Conservation (phyloP, 2,113 vertebrate species). For the Diadophis punctatus region DNA sequence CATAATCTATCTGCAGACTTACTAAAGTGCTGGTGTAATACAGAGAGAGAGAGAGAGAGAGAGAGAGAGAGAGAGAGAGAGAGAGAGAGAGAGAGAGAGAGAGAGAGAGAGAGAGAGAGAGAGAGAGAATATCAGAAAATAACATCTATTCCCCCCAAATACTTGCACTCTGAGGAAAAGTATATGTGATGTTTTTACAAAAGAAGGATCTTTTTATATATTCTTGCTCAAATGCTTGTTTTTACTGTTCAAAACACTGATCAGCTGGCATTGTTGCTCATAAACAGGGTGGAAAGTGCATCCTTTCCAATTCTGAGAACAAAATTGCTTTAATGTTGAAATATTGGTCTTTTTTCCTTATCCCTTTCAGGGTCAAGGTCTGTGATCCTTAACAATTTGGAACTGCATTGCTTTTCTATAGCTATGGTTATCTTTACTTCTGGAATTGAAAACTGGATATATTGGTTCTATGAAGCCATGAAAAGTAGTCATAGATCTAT, state of each 20-base stretch:
- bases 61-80: no score
- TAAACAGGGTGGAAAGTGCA: not conserved
- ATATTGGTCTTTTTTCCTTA: not conserved
- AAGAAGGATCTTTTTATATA: not conserved
- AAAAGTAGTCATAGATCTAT: not conserved
- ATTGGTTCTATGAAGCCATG: not conserved
- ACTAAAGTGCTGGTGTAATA: not conserved
- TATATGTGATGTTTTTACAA: not conserved
- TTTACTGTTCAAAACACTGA: not conserved
- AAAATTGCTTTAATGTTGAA: not conserved
- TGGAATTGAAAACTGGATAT: not conserved
- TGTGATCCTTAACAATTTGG: not conserved
- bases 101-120: no score
- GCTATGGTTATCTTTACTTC: not conserved
- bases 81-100: no score
- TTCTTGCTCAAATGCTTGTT: not conserved
- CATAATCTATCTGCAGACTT: conserved; percentile 45
- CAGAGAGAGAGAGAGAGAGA: no score
- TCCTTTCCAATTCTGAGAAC: not conserved
- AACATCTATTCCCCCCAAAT: no score
- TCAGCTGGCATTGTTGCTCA: not conserved
- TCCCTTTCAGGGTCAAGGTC: not conserved
- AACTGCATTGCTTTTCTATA: not conserved
- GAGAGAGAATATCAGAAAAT: not conserved
- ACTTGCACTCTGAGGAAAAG: not conserved